These are phyloP conservation scores for Toxonevra muliebris DNA, from an alignment of 2,888 invertebrate species.

Conservation along the genomic window DNA sequence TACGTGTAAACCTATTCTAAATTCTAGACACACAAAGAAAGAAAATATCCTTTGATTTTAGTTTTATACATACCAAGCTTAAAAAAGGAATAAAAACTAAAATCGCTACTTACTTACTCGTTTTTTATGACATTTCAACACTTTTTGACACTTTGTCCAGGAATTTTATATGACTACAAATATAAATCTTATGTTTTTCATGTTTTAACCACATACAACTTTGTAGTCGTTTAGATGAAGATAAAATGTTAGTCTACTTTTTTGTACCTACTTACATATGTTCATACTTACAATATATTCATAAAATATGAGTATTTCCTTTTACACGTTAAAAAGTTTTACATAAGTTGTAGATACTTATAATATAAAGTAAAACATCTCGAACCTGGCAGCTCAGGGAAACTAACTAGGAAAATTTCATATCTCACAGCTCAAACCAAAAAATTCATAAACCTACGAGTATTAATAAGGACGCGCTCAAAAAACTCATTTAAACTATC, in stretches of 20 bases:
- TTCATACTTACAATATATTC: neutral
- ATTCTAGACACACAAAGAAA: neutral
- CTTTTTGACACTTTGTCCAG: constrained; percentile 36
- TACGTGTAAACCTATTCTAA: neutral
- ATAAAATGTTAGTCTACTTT: no score
- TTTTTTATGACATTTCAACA: constrained; percentile 36
- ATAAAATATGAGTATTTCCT: constrained; percentile 5
- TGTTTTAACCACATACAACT: neutral
- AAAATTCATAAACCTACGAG: no score
- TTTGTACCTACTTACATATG: neutral
- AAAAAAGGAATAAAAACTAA: neutral
- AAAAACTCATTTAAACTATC: no score
- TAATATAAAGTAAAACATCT: no score
- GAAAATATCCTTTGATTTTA: constrained; percentile 19
- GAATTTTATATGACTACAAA: constrained; percentile 17
- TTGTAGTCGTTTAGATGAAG: constrained; percentile 5
- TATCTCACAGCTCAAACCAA: neutral
- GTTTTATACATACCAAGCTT: neutral
- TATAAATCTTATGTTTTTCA: neutral
- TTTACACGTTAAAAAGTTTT: neutral
- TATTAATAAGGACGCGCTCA: no score
- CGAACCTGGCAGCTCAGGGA: no score
- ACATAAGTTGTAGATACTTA: no score
- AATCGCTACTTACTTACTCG: constrained; percentile 19
- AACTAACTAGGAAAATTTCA: constrained; percentile 3